Conservation (phyloP, 37 sponge, comb jelly and placozoan species). For the Ephydatia muelleri region DNA sequence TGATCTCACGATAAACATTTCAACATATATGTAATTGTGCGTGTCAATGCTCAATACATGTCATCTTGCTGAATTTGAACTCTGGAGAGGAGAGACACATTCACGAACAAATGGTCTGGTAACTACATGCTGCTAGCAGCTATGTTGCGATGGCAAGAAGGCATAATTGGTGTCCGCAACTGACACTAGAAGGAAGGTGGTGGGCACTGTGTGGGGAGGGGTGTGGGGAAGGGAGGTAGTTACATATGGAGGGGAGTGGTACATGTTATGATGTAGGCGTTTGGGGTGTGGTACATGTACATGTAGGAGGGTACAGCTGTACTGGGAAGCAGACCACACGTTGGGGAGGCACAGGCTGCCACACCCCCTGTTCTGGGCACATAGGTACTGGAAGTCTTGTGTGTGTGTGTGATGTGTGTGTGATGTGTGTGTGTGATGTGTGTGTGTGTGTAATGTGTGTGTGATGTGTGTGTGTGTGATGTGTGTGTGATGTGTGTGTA, state of each 20-base stretch:
- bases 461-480: neutral
- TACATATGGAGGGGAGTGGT: too few relatives aligned
- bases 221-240: too few relatives aligned
- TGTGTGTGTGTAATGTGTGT: too few relatives aligned
- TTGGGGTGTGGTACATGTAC: too few relatives aligned
- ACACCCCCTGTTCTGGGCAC: neutral
- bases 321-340: neutral
- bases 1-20: slow-evolving; percentile 1
- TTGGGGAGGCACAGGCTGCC: neutral
- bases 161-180: too few relatives aligned
- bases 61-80: neutral
- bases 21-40: neutral
- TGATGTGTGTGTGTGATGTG: too few relatives aligned
- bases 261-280: too few relatives aligned
- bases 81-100: neutral
- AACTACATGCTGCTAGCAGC: neutral
- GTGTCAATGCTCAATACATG: neutral
- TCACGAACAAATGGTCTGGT: neutral
- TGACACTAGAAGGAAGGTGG: too few relatives aligned
- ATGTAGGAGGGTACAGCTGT: neutral
- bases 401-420: neutral
- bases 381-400: neutral
- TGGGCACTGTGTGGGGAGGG: too few relatives aligned
- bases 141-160: too few relatives aligned
- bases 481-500: neutral